phyloP scores from a whole-genome alignment of 2,113 vertebrate genomes.

The Larimichthys polyactis region DNA sequence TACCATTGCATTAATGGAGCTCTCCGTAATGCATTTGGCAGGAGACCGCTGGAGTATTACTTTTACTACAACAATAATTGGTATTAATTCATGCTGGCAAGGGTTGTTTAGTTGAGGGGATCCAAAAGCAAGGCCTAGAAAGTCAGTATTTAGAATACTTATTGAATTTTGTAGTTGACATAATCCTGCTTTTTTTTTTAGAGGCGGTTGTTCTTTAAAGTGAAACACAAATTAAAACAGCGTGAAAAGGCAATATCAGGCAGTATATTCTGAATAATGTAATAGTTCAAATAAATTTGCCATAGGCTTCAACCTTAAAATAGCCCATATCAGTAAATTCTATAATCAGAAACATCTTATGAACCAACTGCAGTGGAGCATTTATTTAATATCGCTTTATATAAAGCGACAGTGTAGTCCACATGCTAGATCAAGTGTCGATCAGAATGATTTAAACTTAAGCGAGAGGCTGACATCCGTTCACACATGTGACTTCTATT shows the following conservation, averaged over 20 bases:
- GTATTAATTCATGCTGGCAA: slow-evolving; percentile 71
- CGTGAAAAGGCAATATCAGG: neutral
- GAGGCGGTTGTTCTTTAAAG: neutral
- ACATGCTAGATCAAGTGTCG: neutral
- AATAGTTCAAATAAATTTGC: neutral
- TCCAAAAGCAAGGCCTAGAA: neutral
- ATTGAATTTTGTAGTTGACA: slow-evolving; percentile 12
- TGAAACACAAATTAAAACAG: neutral
- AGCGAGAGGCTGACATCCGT: neutral
- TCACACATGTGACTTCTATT: neutral
- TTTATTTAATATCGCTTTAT: neutral
- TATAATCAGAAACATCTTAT: neutral
- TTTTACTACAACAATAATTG: slow-evolving; percentile 72
- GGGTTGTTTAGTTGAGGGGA: slow-evolving; percentile 42
- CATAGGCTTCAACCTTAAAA: neutral
- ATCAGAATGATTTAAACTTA: neutral
- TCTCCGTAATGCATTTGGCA: slow-evolving; percentile 71
- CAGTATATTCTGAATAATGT: neutral
- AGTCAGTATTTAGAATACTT: slow-evolving; percentile 3
- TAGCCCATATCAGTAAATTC: neutral
- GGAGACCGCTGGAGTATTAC: slow-evolving; percentile 48
- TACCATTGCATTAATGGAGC: slow-evolving; percentile 76
- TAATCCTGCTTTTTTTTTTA: neutral
- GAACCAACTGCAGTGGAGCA: neutral
- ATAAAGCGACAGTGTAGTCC: neutral